A percentile compares a stretch with the other conserved stretches of the same genome.
Conservation (phyloP, 2,888 invertebrate genomes). For the Himalopsyche kuldschensis region DNA sequence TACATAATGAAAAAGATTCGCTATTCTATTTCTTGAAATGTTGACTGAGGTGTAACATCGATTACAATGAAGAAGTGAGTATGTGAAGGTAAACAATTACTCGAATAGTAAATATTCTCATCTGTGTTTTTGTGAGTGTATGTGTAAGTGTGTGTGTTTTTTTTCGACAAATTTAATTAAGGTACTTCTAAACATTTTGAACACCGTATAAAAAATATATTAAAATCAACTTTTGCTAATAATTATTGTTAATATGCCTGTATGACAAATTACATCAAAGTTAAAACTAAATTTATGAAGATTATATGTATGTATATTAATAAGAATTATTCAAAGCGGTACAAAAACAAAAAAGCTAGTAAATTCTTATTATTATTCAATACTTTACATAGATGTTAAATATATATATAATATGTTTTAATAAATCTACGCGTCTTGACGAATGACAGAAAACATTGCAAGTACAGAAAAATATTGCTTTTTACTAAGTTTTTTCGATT, state of each 20-base stretch:
- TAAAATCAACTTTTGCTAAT: conserved; percentile 23
- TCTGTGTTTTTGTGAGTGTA: not conserved
- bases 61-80: not conserved
- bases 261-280: conserved; percentile 18
- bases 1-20: conserved; percentile 3
- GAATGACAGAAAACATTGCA: not conserved
- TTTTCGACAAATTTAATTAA: conserved; percentile 21
- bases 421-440: not conserved
- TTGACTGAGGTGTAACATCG: conserved; percentile 11
- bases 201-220: conserved; percentile 37
- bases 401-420: too few species aligned
- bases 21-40: not conserved
- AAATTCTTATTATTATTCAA: not conserved
- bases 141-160: conserved; percentile 6
- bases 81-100: conserved; percentile 17
- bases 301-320: conserved; percentile 8
- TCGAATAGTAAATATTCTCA: conserved; percentile 6
- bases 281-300: conserved; percentile 12
- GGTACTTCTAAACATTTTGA: conserved; percentile 31
- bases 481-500: not conserved
- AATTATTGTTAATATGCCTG: conserved; percentile 30
- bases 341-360: conserved; percentile 24
- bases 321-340: conserved; percentile 15
- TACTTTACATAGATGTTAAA: not conserved
- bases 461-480: not conserved